Base-by-base conservation (phyloP, 2,888 invertebrate genomes). In the Cepaea hortensis region DNA sequence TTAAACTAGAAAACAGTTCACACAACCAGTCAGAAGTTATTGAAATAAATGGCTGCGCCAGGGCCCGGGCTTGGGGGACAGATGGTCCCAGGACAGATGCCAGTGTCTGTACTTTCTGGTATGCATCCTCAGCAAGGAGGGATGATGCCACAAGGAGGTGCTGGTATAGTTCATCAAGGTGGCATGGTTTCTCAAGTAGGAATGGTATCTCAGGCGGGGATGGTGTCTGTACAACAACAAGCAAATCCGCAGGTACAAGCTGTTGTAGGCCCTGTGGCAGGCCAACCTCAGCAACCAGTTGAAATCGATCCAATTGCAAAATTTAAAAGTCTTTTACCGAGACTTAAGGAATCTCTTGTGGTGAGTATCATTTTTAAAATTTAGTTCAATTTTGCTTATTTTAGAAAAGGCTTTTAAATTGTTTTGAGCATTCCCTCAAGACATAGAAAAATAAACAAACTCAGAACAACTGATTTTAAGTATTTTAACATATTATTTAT, bases 271-370 rank as follows among this genome's bases (percentile, higher is more conserved):
- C 81, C 89, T 75, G 90, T 88, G 55, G 70, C 85, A 11, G 81
- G 65, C 3, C 88, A 87, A 68, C 86, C 85, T 83, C 55, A 55
- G 55, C 55, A 55, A 11, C 55, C 55, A 9, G 55, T 55, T 55
- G 92, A 93, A 76, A 86, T 90, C 61, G 93, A 93, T 81, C 92
- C 92, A 18, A 88, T 93, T 62, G 88, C 91, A 7, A 91, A 90
- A 88, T 90, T 92, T 61, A 92, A 92, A 86, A 86, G 88, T 20
- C 85, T 92, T 9, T 86, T 92, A 23, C 93, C 93, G 77, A 89
- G 91, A 72, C 85, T 93, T n/a, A 92, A 91, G 86, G 91, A 92
- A 62, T 91, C 92, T 35, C 86, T 93, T 62, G 90, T 90, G 80
- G 93, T 93, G 89, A 85, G 89, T 85, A 48, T 62, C 68, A n/a